phyloP scores from a whole-genome alignment of 92 coral and sea anemone species.

The Parazoanthus darwini region DNA sequence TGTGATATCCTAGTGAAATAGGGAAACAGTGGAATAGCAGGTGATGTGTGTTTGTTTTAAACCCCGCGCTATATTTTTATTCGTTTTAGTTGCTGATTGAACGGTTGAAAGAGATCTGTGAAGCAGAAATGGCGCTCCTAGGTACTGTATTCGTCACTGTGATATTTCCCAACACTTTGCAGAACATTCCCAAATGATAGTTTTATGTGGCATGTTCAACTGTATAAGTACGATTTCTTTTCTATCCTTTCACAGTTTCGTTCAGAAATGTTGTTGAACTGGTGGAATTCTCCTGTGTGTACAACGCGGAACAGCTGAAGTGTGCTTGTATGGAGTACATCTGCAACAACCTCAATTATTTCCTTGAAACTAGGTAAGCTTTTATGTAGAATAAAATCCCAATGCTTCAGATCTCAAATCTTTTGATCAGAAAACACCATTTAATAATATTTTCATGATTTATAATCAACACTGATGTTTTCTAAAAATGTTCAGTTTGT shows the following conservation, averaged over 20 bases:
- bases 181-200: not conserved
- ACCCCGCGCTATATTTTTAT: not conserved
- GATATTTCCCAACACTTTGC: not conserved
- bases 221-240: not conserved
- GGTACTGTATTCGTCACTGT: conserved; percentile 48
- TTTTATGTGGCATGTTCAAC: not conserved
- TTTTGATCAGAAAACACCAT: no score
- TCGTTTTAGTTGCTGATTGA: conserved; percentile 73
- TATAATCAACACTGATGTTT: no score
- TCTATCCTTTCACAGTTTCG: conserved; percentile 56
- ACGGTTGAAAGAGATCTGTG: conserved; percentile 80
- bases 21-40: not conserved
- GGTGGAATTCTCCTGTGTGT: conserved; percentile 82
- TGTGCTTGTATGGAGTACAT: conserved; percentile 79
- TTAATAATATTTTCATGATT: no score
- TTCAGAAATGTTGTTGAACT: conserved; percentile 78
- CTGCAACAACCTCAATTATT: conserved; percentile 65
- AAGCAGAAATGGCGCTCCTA: conserved; percentile 73
- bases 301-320: conserved; percentile 83
- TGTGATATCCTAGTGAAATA: no score
- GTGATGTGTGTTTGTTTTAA: not conserved
- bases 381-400: not conserved
- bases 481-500: no score
- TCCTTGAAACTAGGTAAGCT: conserved; percentile 87
- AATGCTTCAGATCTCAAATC: no score